phyloP scores from a whole-genome alignment of 1,140 invertebrate species.

The Papilio aristodemus region DNA sequence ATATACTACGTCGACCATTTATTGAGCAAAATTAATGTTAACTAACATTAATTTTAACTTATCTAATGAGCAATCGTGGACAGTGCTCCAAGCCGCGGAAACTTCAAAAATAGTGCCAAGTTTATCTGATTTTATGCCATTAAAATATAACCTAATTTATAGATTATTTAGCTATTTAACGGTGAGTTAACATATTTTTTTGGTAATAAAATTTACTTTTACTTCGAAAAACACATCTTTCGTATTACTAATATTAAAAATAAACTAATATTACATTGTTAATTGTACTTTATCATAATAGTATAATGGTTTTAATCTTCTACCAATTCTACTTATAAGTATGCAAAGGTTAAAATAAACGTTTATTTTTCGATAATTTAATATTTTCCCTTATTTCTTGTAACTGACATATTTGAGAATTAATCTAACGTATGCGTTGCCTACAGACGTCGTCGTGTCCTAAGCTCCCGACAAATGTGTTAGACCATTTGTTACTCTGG shows the following conservation, averaged over 20 bases:
- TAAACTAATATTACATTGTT: too few relatives aligned
- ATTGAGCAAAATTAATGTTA: too few relatives aligned
- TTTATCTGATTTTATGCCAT: background rate
- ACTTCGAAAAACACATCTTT: too few relatives aligned
- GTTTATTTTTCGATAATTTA: background rate
- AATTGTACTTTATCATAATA: too few relatives aligned
- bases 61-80: slow-evolving; percentile 11
- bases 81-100: slow-evolving; percentile 5
- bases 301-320: too few relatives aligned
- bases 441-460: background rate
- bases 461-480: slow-evolving; percentile 15
- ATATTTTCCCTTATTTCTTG: background rate
- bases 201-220: too few relatives aligned
- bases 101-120: background rate
- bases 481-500: slow-evolving; percentile 2
- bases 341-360: background rate
- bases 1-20: background rate
- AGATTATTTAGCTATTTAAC: too few relatives aligned
- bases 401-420: background rate
- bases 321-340: too few relatives aligned
- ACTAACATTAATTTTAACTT: slow-evolving; percentile 24
- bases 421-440: background rate
- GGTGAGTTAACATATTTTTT: too few relatives aligned
- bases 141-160: too few relatives aligned
- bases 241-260: too few relatives aligned